phyloP scores from a whole-genome alignment of 2,888 invertebrate species.

The Calephelis perditalis region DNA sequence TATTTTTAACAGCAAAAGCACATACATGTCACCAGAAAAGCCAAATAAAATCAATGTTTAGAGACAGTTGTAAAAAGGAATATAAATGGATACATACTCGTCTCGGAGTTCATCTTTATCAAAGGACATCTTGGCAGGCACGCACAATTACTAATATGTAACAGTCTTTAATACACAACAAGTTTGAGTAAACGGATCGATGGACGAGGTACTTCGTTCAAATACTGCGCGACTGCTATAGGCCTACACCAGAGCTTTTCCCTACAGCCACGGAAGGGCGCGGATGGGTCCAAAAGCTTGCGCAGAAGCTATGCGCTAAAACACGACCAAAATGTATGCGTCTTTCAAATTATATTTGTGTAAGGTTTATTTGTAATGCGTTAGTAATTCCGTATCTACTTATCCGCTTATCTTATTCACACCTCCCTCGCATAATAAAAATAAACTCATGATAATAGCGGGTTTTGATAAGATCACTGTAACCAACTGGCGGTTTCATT shows the following conservation, averaged over 20 bases:
- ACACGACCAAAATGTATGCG: not conserved
- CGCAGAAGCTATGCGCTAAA: slow-evolving; percentile 27
- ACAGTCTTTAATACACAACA: slow-evolving; percentile 34
- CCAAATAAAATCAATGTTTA: not conserved
- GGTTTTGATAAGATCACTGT: not conserved
- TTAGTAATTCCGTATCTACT: not conserved
- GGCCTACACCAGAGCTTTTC: slow-evolving; percentile 39
- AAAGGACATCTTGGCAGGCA: slow-evolving; percentile 70
- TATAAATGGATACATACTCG: slow-evolving; percentile 78
- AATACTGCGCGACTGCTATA: slow-evolving; percentile 51
- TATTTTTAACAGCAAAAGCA: not conserved
- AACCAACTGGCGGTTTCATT: too few species aligned
- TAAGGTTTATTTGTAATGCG: not conserved
- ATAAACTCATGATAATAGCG: not conserved
- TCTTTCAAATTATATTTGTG: too few species aligned
- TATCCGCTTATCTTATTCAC: not conserved
- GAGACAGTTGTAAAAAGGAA: slow-evolving; percentile 2
- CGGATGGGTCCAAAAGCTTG: slow-evolving; percentile 42
- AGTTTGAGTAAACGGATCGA: slow-evolving; percentile 47
- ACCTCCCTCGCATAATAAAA: not conserved
- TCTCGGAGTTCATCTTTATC: slow-evolving; percentile 83
- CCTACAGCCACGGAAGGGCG: slow-evolving; percentile 43
- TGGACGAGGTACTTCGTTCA: slow-evolving; percentile 44
- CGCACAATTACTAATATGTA: slow-evolving; percentile 42
- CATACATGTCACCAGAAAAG: not conserved